These are phyloP conservation scores for Bos taurus DNA, from an alignment of 2,113 vertebrate genomes.

Conservation along the genomic window DNA sequence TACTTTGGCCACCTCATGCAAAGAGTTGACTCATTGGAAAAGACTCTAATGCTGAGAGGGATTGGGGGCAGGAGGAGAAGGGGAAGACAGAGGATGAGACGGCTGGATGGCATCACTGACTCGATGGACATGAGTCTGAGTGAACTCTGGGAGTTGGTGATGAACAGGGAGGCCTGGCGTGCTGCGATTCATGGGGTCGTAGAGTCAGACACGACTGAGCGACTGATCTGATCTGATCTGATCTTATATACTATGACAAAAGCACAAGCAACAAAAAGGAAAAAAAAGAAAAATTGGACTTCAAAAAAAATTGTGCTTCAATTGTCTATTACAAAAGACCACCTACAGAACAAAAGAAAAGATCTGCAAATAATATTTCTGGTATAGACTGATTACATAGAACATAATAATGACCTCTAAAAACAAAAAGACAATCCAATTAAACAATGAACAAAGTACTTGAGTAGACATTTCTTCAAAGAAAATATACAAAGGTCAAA, in stretches of 20 bases:
- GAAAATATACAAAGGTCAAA: not conserved
- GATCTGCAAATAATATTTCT: not conserved
- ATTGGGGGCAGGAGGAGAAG: too few species aligned
- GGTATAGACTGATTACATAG: not conserved
- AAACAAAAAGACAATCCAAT: not conserved
- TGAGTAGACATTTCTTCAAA: not conserved
- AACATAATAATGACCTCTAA: not conserved
- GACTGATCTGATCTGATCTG: too few species aligned
- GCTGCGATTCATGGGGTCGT: too few species aligned
- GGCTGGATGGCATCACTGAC: too few species aligned
- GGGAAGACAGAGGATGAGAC: too few species aligned
- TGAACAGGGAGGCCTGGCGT: too few species aligned
- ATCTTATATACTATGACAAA: not conserved
- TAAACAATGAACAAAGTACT: not conserved
- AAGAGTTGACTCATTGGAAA: too few species aligned
- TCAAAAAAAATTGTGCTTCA: not conserved
- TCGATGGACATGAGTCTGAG: too few species aligned
- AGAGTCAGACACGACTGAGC: too few species aligned
- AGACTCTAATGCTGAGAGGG: too few species aligned
- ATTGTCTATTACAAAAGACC: not conserved
- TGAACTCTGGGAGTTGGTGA: too few species aligned
- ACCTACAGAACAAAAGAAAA: not conserved
- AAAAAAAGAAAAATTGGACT: not conserved
- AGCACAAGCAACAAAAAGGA: not conserved
- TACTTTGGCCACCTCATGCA: too few species aligned